phyloP scores from a whole-genome alignment of 2,888 invertebrate species.

The Diarsia rubi region DNA sequence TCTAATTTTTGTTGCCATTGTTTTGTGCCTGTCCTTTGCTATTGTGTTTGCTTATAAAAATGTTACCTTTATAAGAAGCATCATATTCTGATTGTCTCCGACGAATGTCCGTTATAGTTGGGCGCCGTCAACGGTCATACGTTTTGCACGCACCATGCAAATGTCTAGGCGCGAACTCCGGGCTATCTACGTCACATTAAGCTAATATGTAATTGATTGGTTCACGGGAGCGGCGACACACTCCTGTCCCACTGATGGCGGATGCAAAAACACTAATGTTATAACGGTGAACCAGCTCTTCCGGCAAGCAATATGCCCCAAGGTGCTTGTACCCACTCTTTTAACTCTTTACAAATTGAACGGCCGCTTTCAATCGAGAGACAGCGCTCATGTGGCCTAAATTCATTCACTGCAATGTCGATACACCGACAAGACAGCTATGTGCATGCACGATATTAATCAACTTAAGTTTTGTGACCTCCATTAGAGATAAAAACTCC shows the following conservation, averaged over 20 bases:
- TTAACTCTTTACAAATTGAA: conserved; percentile 77
- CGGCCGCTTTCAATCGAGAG: conserved; percentile 74
- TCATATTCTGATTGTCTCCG: conserved; percentile 79
- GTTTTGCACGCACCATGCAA: conserved; percentile 81
- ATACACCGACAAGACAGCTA: conserved; percentile 63
- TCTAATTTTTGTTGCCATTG: conserved; percentile 31
- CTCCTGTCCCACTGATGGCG: conserved; percentile 87
- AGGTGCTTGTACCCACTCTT: conserved; percentile 68
- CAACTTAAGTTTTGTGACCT: conserved; percentile 72
- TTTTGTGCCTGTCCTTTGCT: background rate
- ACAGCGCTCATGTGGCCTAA: conserved; percentile 73
- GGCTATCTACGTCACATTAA: conserved; percentile 87
- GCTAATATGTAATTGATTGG: conserved; percentile 90
- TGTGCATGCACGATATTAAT: conserved; percentile 75
- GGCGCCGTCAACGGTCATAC: conserved; percentile 73
- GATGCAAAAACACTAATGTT: conserved; percentile 89
- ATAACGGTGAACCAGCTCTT: conserved; percentile 82
- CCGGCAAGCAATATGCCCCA: conserved; percentile 75
- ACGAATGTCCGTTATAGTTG: conserved; percentile 76
- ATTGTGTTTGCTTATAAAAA: conserved; percentile 31
- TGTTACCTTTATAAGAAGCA: conserved; percentile 75
- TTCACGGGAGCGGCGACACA: conserved; percentile 81
- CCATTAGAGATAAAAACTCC: conserved; percentile 68
- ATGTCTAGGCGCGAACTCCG: conserved; percentile 78
- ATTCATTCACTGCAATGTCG: conserved; percentile 66